Percentiles rank a stretch among this genome's conserved stretches.
These are phyloP conservation scores for Archocentrus centrarchus DNA, from an alignment of 2,113 vertebrate genomes.

Conservation along the genomic window DNA sequence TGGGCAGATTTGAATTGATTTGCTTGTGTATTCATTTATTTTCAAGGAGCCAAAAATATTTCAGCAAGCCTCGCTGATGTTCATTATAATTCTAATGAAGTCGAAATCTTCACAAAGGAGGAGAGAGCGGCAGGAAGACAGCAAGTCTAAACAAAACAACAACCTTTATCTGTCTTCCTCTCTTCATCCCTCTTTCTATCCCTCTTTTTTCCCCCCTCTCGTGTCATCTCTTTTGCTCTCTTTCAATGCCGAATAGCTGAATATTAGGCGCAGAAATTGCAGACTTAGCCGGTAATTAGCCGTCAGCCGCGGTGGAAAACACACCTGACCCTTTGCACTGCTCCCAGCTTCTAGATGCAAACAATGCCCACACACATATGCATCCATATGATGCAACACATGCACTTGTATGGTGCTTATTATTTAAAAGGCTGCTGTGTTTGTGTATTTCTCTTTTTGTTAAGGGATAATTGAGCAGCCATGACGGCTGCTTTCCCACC, in stretches of 20 bases:
- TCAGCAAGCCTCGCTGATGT: conserved; percentile 55
- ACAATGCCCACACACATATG: conserved; percentile 23
- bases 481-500: conserved; percentile 68
- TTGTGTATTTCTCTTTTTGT: conserved; percentile 66
- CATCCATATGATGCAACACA: conserved; percentile 25
- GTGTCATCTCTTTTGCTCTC: conserved; percentile 10
- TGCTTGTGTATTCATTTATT: conserved; percentile 63
- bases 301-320: conserved; percentile 35
- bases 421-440: conserved; percentile 56
- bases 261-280: conserved; percentile 27
- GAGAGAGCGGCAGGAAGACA: conserved; percentile 53
- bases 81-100: conserved; percentile 80
- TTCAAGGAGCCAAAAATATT: conserved; percentile 70
- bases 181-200: conserved; percentile 1
- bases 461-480: conserved; percentile 77
- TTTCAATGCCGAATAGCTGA: conserved; percentile 28
- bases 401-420: conserved; percentile 21
- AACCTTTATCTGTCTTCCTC: conserved; percentile 20
- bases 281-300: conserved; percentile 57
- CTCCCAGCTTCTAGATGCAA: neutral
- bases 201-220: neutral
- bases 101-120: conserved; percentile 62
- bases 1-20: conserved; percentile 66
- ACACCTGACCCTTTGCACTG: conserved; percentile 40
- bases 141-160: conserved; percentile 61